Percentiles rank a stretch among this genome's conserved stretches.
phyloP scores from a whole-genome alignment of 2,113 vertebrate species.

The Hippotragus niger region DNA sequence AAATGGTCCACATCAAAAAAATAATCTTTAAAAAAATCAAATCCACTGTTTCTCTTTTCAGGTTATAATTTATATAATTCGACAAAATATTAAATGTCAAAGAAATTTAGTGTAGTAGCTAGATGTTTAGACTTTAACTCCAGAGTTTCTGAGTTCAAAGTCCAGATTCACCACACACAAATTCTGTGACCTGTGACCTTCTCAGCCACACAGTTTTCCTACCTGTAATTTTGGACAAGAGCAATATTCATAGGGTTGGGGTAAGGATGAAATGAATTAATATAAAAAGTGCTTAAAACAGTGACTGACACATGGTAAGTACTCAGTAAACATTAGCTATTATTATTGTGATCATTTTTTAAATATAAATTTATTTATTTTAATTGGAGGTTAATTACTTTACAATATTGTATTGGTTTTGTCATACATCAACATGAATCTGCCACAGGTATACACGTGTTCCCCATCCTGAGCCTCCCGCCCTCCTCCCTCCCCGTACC shows the following conservation, averaged over 20 bases:
- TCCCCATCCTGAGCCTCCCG: too few species aligned
- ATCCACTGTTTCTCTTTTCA: not conserved
- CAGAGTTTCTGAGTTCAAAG: not conserved
- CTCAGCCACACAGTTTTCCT: not conserved
- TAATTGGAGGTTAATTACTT: too few species aligned
- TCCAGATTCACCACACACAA: not conserved
- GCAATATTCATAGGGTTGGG: not conserved
- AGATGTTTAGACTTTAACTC: not conserved
- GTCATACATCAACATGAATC: too few species aligned
- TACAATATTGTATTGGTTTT: too few species aligned
- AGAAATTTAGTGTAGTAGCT: not conserved
- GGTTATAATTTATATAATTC: not conserved
- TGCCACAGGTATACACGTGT: too few species aligned
- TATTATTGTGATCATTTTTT: not conserved
- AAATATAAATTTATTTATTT: too few species aligned
- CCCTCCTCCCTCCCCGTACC: rapidly evolving
- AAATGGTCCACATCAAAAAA: not conserved
- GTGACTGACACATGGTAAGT: not conserved
- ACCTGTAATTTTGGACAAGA: not conserved
- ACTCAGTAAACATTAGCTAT: not conserved
- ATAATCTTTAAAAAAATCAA: not conserved
- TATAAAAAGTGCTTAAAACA: not conserved
- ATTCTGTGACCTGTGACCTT: not conserved
- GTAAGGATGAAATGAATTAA: not conserved
- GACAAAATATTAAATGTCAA: not conserved